phyloP scores from a whole-genome alignment of 2,113 vertebrate genomes.

The Apodemus speciosus region DNA sequence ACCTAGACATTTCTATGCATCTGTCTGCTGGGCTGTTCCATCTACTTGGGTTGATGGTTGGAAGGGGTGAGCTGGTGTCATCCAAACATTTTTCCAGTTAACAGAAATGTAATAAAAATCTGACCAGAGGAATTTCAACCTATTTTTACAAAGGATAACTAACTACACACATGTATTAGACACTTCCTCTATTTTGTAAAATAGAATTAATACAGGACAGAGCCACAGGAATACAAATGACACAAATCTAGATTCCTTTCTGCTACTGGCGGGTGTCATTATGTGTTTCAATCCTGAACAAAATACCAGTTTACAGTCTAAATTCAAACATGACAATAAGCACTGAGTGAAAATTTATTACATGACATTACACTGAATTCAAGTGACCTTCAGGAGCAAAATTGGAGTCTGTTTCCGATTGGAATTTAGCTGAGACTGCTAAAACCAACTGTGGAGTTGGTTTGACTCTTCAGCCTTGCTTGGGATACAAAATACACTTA shows the following conservation, averaged over 20 bases:
- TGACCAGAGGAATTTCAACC: constrained; percentile 13
- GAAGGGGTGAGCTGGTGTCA: not conserved
- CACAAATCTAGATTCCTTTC: constrained; percentile 66
- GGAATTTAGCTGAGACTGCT: no score
- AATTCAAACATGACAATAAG: constrained; percentile 70
- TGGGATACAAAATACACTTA: not conserved
- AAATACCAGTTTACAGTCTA: constrained; percentile 74
- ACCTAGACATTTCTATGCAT: not conserved
- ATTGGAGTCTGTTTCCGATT: not conserved
- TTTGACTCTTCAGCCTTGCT: not conserved
- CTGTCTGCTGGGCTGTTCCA: not conserved
- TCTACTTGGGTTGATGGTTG: not conserved
- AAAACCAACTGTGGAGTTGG: not conserved
- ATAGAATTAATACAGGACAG: constrained; percentile 61
- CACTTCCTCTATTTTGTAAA: constrained; percentile 46
- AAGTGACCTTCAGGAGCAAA: not conserved
- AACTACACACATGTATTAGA: constrained; percentile 12
- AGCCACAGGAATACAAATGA: constrained; percentile 54
- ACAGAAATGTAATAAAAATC: constrained; percentile 55
- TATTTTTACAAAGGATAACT: constrained; percentile 16
- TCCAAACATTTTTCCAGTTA: constrained; percentile 28
- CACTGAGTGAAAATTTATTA: not conserved
- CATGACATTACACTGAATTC: not conserved
- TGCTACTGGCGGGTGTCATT: constrained; percentile 44
- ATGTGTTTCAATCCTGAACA: constrained; percentile 71